Evolutionary conservation across 2,888 invertebrate species (phyloP), one percentile per base, ranked within the genome.

Genomic region (Caenorhabditis sp.): DNA sequence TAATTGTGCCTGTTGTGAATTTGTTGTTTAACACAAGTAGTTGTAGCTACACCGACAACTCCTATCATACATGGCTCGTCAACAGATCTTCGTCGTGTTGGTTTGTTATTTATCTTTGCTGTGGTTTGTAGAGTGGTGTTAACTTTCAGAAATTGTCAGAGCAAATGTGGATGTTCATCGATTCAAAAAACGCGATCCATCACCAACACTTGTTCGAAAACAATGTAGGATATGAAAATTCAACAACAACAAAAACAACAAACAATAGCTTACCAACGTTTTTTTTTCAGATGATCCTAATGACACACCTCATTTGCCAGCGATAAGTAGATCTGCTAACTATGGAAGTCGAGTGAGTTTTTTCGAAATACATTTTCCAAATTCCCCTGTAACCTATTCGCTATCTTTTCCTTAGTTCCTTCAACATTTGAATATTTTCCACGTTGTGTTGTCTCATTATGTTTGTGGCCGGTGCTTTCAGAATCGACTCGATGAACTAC

Each of bases 151-250:
- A 60, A 69, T 82, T 53, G 77, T 83, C 19, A 70, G 66, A 8
- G 70, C 80, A 12, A 65, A 71, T 49, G 73, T 81, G 54, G 78
- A 73, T 55, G 66, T 84, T 37, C 79, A 75, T 66, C 62, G 68
- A 26, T 84, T 84, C 78, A 71, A 69, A 37, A 83, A 81, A 65
- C 66, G 77, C 17, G 80, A 84, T 66, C 84, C 85, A 31, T 83
- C 83, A 8, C 85, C 85, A 3, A 79, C 77, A 10, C 70, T 83
- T 36, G 81, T 82, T 61, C 64, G 85, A 21, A 84, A 83, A 75
- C 79, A 69, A 70, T 85, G 85, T 85, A 80, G 64, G 72, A 1
- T 23, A n/a, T 54, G 54, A 27, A 2, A 8, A 17, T 55, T 31
- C 19, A 10, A 10, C 17, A 54, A 3, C 23, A 36, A 26, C 10